Percentiles rank a stretch among this genome's conserved stretches.
Conservation (phyloP, 2,113 vertebrate genomes). For the Tichodroma muraria region DNA sequence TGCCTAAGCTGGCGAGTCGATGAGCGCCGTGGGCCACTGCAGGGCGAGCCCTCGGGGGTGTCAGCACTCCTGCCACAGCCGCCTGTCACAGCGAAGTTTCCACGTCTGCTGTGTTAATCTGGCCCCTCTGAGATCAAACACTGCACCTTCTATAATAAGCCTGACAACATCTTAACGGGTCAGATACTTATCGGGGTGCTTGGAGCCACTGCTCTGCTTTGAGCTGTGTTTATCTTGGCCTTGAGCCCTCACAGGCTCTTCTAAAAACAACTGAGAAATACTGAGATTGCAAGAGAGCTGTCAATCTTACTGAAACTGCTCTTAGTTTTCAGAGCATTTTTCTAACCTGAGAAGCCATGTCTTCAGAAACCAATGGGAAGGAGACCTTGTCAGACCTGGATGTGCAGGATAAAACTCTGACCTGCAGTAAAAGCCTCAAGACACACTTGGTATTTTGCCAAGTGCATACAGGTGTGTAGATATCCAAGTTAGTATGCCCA, state of each 20-base stretch:
- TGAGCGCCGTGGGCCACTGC: background rate
- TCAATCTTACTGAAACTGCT: background rate
- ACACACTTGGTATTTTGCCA: background rate
- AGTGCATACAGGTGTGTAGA: background rate
- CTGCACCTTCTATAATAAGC: slow-evolving; percentile 47
- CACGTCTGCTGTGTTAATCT: slow-evolving; percentile 49
- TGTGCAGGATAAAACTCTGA: background rate
- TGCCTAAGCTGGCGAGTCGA: background rate
- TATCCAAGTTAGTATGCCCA: background rate
- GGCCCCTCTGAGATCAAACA: slow-evolving; percentile 40
- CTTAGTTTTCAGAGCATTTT: background rate
- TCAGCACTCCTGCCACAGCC: slow-evolving; percentile 42
- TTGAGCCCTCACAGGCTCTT: background rate
- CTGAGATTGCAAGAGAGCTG: background rate
- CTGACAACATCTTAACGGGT: background rate
- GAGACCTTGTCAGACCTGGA: background rate
- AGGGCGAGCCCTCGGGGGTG: background rate
- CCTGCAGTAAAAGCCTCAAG: background rate
- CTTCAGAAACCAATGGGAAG: background rate
- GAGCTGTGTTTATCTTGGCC: background rate
- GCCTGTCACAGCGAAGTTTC: slow-evolving; percentile 20
- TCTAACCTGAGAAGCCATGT: background rate
- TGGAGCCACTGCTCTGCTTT: background rate
- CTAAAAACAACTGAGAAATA: slow-evolving; percentile 10
- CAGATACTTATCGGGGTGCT: slow-evolving; percentile 8